Evolutionary conservation across 2,888 invertebrate species (phyloP).

Genomic region (Eurytoma adleriae): DNA sequence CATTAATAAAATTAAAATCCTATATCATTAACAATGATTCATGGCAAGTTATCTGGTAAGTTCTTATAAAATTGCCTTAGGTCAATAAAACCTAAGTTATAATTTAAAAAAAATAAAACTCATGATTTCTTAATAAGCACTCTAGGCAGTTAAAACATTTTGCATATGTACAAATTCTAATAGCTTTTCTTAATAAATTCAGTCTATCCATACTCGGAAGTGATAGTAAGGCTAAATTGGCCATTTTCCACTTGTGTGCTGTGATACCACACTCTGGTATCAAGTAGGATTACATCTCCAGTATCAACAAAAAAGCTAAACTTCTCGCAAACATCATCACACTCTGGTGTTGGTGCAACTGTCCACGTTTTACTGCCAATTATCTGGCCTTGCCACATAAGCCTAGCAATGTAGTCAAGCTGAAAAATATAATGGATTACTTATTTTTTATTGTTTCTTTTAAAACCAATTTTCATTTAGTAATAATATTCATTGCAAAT

Average conservation of each 20-base stretch:
- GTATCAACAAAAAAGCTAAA: slow-evolving; percentile 88
- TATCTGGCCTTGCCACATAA: slow-evolving; percentile 96
- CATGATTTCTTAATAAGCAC: slow-evolving; percentile 29
- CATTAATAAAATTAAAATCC: slow-evolving; percentile 49
- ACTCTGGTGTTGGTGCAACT: slow-evolving; percentile 91
- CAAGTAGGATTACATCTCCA: slow-evolving; percentile 93
- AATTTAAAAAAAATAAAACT: slow-evolving; percentile 45
- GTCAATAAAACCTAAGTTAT: slow-evolving; percentile 47
- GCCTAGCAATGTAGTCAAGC: slow-evolving; percentile 92
- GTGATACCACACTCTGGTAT: slow-evolving; percentile 95
- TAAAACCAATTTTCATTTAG: neutral
- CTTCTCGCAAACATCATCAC: slow-evolving; percentile 85
- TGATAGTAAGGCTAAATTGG: slow-evolving; percentile 90
- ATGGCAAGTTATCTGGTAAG: slow-evolving; percentile 50
- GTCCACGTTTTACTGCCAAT: slow-evolving; percentile 91
- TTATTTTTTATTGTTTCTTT: neutral
- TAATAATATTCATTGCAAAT: slow-evolving; percentile 5
- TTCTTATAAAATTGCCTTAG: slow-evolving; percentile 48
- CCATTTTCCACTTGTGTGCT: slow-evolving; percentile 88
- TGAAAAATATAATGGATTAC: slow-evolving; percentile 69
- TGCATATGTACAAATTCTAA: slow-evolving; percentile 46
- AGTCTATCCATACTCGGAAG: slow-evolving; percentile 91
- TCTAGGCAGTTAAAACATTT: slow-evolving; percentile 39
- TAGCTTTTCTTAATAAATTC: slow-evolving; percentile 34
- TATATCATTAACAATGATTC: slow-evolving; percentile 43